phyloP scores from a whole-genome alignment of 2,113 vertebrate genomes.

The Corvus cornix region DNA sequence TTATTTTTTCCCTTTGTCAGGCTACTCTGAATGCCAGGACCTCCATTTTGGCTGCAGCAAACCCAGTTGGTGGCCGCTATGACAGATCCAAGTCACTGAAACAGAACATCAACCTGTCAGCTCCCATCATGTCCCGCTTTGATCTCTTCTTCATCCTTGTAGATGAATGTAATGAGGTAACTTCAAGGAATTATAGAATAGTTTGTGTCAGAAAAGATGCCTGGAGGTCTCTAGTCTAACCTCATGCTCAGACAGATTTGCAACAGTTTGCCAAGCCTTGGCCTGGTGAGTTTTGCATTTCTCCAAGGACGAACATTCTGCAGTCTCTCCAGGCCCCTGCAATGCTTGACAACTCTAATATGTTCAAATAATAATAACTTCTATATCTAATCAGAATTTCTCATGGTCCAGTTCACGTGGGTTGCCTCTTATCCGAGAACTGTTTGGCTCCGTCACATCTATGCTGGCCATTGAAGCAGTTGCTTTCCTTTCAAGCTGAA shows the following conservation, averaged over 20 bases:
- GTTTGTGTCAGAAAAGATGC: neutral
- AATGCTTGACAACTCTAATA: neutral
- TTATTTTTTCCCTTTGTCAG: slow-evolving; percentile 57
- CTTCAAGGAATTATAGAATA: neutral
- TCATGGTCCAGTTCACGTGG: neutral
- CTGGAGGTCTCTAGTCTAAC: neutral
- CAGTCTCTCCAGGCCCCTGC: neutral
- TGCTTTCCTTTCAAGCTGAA: neutral
- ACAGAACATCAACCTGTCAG: slow-evolving; percentile 93
- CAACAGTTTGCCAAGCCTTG: neutral
- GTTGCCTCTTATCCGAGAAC: neutral
- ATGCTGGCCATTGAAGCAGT: neutral
- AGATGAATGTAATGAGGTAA: slow-evolving; percentile 97
- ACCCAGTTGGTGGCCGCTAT: slow-evolving; percentile 90
- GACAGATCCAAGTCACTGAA: slow-evolving; percentile 97
- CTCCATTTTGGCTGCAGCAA: slow-evolving; percentile 97
- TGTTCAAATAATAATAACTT: neutral
- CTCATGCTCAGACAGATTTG: neutral
- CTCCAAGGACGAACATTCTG: neutral
- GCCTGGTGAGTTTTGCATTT: neutral
- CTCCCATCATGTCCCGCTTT: slow-evolving; percentile 98
- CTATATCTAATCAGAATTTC: neutral
- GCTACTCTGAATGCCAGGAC: slow-evolving; percentile 98
- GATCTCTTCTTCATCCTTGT: slow-evolving; percentile 99
- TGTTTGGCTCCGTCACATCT: neutral